Base-by-base conservation (phyloP, 2,797 vertebrate species). In the Sebastes alutus region DNA sequence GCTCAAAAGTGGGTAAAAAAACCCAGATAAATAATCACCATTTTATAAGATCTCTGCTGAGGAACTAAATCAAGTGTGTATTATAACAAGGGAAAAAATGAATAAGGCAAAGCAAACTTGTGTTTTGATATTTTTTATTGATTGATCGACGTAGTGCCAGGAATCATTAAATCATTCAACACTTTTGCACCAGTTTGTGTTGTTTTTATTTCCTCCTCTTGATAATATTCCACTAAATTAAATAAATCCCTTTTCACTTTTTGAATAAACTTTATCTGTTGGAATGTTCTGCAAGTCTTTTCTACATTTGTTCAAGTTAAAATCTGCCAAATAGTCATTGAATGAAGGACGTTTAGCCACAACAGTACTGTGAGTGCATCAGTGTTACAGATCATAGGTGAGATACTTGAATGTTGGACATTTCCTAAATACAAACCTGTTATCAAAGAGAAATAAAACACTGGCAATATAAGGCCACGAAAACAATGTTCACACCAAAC, bases 401-500 rank as follows among this genome's bases (percentile, higher is more conserved):
- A 74, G 72, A 88, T 72, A 85, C 74, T 87, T 29, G 49, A 88
- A 89, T 79, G 83, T 68, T 67, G 70, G 79, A 90, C 76, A 85
- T 88, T 88, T 83, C 42, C 74, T 80, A 90, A 69, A 87, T 81
- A 92, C 68, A 92, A 90, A 91, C 81, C 81, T 83, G 74, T 89
- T 88, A 88, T 92, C 89, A 92, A 90, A 89, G 86, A 87, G 78
- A 90, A 93, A 79, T 77, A 6, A 92, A 92, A 78, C 90, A 94
- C 88, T 55, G 84, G 82, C 88, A 84, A 89, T 83, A 87, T 91
- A 95, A 94, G 93, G 93, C 94, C 93, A 94, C 91, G 83, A 87
- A 93, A 94, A 90, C 75, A 87, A 91, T 71, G 38, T 83, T 86
- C 87, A 93, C 87, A 89, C 69, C 83, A 84, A 91, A 92, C 83